Conservation (phyloP, 2,888 invertebrate genomes). For the Acanthopleura granulata region DNA sequence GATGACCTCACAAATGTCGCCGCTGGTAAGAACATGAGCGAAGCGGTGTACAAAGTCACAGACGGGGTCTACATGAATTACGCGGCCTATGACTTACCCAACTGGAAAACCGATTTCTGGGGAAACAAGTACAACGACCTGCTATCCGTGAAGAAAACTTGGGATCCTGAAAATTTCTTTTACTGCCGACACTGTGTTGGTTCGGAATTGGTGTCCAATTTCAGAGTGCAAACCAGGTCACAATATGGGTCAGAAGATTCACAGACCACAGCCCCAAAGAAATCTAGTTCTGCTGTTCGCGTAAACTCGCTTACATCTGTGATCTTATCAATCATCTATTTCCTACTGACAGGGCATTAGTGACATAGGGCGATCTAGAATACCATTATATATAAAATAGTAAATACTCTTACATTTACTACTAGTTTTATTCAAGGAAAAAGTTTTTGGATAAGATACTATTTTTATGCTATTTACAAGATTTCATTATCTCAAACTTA, state of each 20-base stretch:
- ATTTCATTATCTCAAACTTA: too few species aligned
- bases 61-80: conserved; percentile 4
- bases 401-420: too few species aligned
- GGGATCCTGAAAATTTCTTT: conserved; percentile 18
- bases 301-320: too few species aligned
- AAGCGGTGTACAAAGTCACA: background rate
- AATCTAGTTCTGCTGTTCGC: background rate
- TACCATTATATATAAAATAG: too few species aligned
- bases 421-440: too few species aligned
- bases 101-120: conserved; percentile 18
- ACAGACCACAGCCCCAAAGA: background rate
- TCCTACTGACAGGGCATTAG: too few species aligned
- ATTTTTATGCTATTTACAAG: too few species aligned
- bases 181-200: conserved; percentile 19
- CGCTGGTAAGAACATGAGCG: background rate
- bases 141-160: background rate
- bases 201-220: background rate
- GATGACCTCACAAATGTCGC: background rate
- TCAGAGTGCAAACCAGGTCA: background rate
- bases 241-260: background rate
- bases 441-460: too few species aligned
- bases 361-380: too few species aligned
- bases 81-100: conserved; percentile 13
- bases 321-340: too few species aligned
- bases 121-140: conserved; percentile 8